These are phyloP conservation scores for Dufourea novaeangliae DNA, from an alignment of 1,140 invertebrate species.

Conservation along the genomic window DNA sequence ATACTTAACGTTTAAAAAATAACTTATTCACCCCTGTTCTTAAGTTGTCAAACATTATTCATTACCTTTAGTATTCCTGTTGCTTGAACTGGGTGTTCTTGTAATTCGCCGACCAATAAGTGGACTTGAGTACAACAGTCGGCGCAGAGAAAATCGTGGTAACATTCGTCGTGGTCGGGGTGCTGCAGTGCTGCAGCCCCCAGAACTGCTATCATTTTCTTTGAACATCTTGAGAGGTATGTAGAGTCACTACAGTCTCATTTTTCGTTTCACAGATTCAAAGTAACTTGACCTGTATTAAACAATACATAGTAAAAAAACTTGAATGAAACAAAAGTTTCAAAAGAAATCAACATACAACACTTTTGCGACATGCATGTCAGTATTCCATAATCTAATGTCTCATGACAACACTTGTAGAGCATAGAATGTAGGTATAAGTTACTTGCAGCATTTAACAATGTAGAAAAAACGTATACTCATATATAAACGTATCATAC, in stretches of 20 bases:
- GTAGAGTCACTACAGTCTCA: slow-evolving; percentile 30
- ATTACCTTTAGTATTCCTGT: slow-evolving; percentile 72
- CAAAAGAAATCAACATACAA: not conserved
- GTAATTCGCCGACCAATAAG: slow-evolving; percentile 79
- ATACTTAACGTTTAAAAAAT: slow-evolving; percentile 24
- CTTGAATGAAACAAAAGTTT: not conserved
- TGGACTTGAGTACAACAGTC: slow-evolving; percentile 81
- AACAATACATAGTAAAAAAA: slow-evolving; percentile 5
- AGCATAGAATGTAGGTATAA: not conserved
- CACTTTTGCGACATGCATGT: not conserved
- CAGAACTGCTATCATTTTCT: slow-evolving; percentile 73
- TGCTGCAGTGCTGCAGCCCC: slow-evolving; percentile 71
- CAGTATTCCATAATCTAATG: not conserved
- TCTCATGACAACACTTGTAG: not conserved
- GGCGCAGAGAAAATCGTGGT: slow-evolving; percentile 81
- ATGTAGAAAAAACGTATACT: not conserved
- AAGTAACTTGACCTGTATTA: slow-evolving; percentile 13
- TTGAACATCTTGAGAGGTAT: slow-evolving; percentile 73
- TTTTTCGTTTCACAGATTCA: slow-evolving; percentile 22
- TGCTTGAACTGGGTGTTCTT: slow-evolving; percentile 69
- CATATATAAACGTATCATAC: not conserved
- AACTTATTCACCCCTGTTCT: not conserved
- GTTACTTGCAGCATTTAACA: not conserved
- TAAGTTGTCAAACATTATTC: not conserved
- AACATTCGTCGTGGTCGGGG: slow-evolving; percentile 74